Percentiles rank a stretch among this genome's conserved stretches.
Conservation (phyloP, 2,113 vertebrate species). For the Paramormyrops kingsleyae region DNA sequence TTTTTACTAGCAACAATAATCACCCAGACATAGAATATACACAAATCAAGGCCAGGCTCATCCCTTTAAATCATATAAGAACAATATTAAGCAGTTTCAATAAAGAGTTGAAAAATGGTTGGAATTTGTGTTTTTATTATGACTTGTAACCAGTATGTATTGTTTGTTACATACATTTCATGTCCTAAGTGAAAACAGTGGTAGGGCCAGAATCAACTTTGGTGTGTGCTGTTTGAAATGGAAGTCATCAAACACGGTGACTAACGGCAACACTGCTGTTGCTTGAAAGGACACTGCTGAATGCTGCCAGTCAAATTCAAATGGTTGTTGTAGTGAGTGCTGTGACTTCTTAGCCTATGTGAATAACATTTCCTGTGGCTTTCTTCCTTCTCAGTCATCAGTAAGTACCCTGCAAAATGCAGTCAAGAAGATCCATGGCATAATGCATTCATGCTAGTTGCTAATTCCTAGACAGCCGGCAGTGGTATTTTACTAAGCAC, state of each 20-base stretch:
- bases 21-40: neutral
- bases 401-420: neutral
- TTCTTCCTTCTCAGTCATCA: neutral
- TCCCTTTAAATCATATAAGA: neutral
- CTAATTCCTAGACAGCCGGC: neutral
- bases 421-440: neutral
- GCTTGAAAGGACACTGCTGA: neutral
- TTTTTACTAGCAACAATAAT: neutral
- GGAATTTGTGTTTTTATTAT: neutral
- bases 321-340: neutral
- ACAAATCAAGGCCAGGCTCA: neutral
- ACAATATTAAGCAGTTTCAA: neutral
- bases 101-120: neutral
- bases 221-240: neutral
- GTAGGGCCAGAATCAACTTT: neutral
- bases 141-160: neutral
- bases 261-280: neutral
- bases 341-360: neutral
- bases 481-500: neutral
- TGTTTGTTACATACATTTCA: neutral
- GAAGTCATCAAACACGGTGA: neutral
- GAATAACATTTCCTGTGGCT: neutral
- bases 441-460: neutral
- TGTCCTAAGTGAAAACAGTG: neutral
- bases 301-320: neutral